phyloP scores from a whole-genome alignment of 1,140 invertebrate genomes.

The Lepidurus packardi region DNA sequence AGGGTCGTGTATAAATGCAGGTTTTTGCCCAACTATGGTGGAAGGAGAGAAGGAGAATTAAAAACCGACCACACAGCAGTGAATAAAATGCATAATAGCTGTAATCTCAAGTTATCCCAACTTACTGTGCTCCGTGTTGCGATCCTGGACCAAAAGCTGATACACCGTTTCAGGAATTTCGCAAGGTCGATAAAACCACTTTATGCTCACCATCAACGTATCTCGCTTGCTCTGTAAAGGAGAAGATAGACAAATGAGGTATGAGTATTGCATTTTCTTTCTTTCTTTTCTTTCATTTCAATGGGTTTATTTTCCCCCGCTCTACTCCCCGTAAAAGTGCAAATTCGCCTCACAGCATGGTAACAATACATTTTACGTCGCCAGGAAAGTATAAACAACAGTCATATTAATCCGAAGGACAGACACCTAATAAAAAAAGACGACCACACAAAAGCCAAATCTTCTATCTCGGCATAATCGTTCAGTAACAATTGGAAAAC shows the following conservation, averaged over 20 bases:
- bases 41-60: neutral
- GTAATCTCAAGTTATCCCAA: conserved; percentile 25
- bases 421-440: neutral
- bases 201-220: conserved; percentile 49
- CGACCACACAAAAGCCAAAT: neutral
- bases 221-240: conserved; percentile 48
- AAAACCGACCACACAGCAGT: neutral
- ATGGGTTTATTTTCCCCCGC: neutral
- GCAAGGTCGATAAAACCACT: conserved; percentile 48
- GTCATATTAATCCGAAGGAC: neutral
- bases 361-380: neutral
- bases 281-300: neutral
- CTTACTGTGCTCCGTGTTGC: conserved; percentile 43
- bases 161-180: conserved; percentile 52
- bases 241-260: conserved; percentile 32
- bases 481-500: neutral
- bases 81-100: neutral
- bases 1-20: conserved; percentile 45
- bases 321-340: neutral
- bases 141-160: conserved; percentile 50
- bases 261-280: neutral
- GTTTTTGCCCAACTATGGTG: conserved; percentile 39
- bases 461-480: too few relatives aligned
- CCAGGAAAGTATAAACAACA: neutral
- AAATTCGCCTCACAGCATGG: neutral